Evolutionary conservation across 2,113 vertebrate genomes (phyloP).

Genomic region (Spheniscus mendiculus): DNA sequence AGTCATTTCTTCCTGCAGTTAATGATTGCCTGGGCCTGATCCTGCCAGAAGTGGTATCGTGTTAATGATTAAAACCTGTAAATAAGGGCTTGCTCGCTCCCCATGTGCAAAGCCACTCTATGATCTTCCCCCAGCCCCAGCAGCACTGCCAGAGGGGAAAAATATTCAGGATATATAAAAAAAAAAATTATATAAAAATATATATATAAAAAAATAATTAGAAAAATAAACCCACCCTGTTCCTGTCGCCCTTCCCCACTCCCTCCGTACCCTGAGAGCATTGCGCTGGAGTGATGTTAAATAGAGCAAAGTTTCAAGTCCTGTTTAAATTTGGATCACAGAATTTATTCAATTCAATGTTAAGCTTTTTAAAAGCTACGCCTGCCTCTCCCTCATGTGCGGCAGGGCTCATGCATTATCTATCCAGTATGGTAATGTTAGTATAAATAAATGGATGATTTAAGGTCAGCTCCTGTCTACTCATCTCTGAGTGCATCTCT

Average conservation of each 20-base stretch:
- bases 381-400: not conserved
- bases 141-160: not conserved
- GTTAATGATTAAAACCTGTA: not conserved
- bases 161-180: not conserved
- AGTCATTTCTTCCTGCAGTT: not conserved
- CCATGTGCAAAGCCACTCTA: fast-evolving
- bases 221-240: not conserved
- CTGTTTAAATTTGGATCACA: fast-evolving
- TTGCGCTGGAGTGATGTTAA: fast-evolving
- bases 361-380: not conserved
- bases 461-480: not conserved
- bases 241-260: not conserved
- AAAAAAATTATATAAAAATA: too few species aligned
- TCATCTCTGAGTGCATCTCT: not conserved
- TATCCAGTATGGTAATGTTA: fast-evolving
- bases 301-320: not conserved
- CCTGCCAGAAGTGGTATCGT: fast-evolving
- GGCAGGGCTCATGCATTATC: not conserved
- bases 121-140: not conserved
- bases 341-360: fast-evolving
- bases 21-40: not conserved
- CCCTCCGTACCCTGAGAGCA: not conserved
- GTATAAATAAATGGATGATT: not conserved
- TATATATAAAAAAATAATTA: too few species aligned
- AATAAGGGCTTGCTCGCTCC: not conserved